A percentile compares a stretch with the other conserved stretches of the same genome.
phyloP scores from a whole-genome alignment of 2,888 invertebrate species.

The Dynastes hyllus region DNA sequence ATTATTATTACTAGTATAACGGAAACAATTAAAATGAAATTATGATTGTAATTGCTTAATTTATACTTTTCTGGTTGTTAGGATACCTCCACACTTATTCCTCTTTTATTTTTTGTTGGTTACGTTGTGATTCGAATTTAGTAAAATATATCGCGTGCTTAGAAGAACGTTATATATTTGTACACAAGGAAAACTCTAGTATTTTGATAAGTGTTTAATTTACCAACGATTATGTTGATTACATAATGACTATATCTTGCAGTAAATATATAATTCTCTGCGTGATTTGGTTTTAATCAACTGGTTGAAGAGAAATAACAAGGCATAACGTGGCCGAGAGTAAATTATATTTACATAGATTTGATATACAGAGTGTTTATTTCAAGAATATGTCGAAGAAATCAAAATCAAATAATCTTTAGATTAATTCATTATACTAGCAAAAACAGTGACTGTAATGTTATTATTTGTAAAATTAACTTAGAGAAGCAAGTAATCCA shows the following conservation, averaged over 20 bases:
- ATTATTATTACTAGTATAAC: not conserved
- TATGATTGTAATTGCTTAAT: slow-evolving; percentile 4
- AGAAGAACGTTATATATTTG: not conserved
- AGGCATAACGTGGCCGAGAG: not conserved
- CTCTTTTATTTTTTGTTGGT: not conserved
- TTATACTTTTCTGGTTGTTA: not conserved
- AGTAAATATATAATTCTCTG: not conserved
- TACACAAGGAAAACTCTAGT: not conserved
- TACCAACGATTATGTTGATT: slow-evolving; percentile 23
- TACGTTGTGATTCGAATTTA: slow-evolving; percentile 1
- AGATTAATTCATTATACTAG: not conserved
- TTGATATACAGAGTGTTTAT: not conserved
- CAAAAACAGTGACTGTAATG: no score
- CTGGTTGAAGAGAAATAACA: not conserved
- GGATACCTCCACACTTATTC: not conserved
- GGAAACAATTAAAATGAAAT: slow-evolving; percentile 23
- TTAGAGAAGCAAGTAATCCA: no score
- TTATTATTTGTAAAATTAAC: no score
- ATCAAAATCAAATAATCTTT: not conserved
- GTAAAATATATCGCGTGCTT: slow-evolving; percentile 12
- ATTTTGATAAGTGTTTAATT: slow-evolving; percentile 36
- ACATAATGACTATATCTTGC: slow-evolving; percentile 40
- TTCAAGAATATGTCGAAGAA: not conserved
- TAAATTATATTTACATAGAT: not conserved
- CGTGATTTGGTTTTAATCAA: slow-evolving; percentile 21